Evolutionary conservation across 2,113 vertebrate species (phyloP).

Genomic region (Asarcornis scutulata): DNA sequence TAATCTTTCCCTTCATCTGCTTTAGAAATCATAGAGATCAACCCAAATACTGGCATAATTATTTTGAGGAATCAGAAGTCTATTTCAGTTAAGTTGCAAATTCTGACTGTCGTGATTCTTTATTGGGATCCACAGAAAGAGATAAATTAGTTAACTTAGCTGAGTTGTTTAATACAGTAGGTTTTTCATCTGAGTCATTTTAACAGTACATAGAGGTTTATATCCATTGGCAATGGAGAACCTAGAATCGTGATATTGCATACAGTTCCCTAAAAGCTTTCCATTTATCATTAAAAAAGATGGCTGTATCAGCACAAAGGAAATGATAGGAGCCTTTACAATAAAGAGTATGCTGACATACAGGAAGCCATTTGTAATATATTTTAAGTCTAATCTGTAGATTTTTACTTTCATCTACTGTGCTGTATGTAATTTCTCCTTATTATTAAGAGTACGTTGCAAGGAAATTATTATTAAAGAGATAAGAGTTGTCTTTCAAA

Average conservation of each 20-base stretch:
- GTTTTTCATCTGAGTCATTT: neutral
- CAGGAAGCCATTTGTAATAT: neutral
- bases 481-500: constrained; percentile 32
- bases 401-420: neutral
- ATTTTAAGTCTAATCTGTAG: neutral
- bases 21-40: neutral
- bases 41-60: neutral
- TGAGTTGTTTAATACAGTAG: neutral
- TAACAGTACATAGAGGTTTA: neutral
- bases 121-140: neutral
- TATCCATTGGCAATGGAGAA: neutral
- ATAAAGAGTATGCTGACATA: neutral
- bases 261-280: neutral
- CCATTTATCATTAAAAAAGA: neutral
- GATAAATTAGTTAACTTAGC: neutral
- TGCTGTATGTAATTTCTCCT: neutral
- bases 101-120: neutral
- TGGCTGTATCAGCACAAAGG: neutral
- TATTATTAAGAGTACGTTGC: neutral
- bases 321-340: constrained; percentile 7
- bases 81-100: neutral
- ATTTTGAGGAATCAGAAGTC: neutral
- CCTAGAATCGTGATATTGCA: neutral
- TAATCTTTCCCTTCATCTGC: no score
- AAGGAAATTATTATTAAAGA: constrained; percentile 35